Base-by-base conservation (phyloP, 2,113 vertebrate genomes). In the Phocoena phocoena region DNA sequence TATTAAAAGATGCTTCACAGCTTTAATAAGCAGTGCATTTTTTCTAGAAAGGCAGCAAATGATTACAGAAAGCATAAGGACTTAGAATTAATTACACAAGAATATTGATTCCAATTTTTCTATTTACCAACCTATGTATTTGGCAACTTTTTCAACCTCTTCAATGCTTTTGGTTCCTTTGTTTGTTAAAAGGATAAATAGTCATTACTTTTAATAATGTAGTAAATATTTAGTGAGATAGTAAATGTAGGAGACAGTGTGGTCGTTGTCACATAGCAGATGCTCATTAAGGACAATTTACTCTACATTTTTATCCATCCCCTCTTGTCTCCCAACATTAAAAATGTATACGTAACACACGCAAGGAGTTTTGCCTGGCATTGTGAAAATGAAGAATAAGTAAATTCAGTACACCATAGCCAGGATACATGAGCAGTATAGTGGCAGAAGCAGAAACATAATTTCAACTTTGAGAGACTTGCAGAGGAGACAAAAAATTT, bases 371-470 rank as follows among this genome's bases (percentile, higher is more conserved):
- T 9, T 23, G 2, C 8, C 31, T 82, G 10, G 6, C 9, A 1
- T 65, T 18, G 33, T n/a, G 15, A 9, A 74, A 28, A 47, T 17
- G 20, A 88, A 58, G 13, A 44, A 20, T 73, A 67, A 83, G 1
- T 63, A 44, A 36, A n/a, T 13, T 20, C 3, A 38, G 0, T 20
- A 9, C 1, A 33, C 4, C 31, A 63, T 63, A 38, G 5, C 20
- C 5, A 8, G n/a, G 38, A 9, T 20, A 15, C 9, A 31, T 1
- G 0, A 26, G 2, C 4, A 77, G 18, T 33, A 12, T 1, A 31
- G 41, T 50, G 6, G 38, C 3, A 79, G 36, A 87, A 18, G 21
- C 8, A 62, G 33, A 76, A 58, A 23, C 9, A 38, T 3, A 71
- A 47, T 53, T 73, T 88, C 31, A 90, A 80, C 23, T 23, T 11